These are phyloP conservation scores for Puma concolor DNA, from an alignment of 2,113 vertebrate genomes.

Conservation along the genomic window DNA sequence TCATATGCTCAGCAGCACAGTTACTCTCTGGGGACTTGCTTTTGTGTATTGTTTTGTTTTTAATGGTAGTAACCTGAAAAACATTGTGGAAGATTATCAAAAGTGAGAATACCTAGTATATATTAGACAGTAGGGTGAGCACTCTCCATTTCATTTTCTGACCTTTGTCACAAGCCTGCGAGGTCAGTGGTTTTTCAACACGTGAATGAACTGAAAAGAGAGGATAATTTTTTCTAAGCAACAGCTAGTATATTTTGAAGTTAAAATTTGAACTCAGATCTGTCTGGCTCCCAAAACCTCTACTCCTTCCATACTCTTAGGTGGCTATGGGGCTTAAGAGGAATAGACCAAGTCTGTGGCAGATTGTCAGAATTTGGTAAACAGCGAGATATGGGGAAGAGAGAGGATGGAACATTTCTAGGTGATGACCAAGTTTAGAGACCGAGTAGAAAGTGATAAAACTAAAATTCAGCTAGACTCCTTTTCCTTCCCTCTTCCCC, in stretches of 20 bases:
- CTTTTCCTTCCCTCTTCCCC: not conserved
- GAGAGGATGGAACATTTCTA: not conserved
- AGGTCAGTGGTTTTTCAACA: not conserved
- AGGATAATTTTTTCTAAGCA: not conserved
- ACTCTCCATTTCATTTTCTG: not conserved
- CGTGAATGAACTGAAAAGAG: not conserved
- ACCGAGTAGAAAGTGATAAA: not conserved
- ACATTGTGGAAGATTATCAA: not conserved
- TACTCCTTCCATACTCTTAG: not conserved
- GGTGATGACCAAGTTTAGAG: not conserved
- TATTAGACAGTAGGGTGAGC: not conserved
- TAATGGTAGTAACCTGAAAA: not conserved
- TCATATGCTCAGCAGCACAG: not conserved
- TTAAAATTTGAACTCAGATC: not conserved
- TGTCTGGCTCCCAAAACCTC: not conserved
- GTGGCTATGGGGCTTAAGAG: not conserved
- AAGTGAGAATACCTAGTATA: not conserved
- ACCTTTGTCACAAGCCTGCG: not conserved
- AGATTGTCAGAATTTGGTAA: not conserved
- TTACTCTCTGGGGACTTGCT: not conserved
- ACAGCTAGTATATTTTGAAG: not conserved
- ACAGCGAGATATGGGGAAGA: not conserved
- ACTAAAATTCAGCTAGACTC: not conserved
- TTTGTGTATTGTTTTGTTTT: conserved; percentile 24
- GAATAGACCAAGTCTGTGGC: not conserved